Conservation (phyloP, 2,888 invertebrate genomes). For the Chloromyia formosa region DNA sequence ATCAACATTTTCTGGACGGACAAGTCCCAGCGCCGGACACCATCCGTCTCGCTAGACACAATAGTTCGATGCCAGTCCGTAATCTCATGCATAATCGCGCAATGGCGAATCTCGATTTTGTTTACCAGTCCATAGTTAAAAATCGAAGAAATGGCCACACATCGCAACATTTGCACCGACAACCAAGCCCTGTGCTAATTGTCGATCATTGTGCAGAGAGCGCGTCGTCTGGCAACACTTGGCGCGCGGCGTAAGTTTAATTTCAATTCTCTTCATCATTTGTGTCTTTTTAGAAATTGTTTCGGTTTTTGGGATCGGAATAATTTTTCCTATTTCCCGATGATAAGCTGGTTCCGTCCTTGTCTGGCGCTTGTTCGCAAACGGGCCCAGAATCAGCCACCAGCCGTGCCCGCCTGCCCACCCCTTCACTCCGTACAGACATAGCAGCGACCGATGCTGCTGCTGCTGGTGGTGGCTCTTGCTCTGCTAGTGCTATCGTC, state of each 20-base stretch:
- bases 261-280: slow-evolving; percentile 42
- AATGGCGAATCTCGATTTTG: too few relatives aligned
- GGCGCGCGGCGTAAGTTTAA: slow-evolving; percentile 23
- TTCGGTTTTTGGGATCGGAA: slow-evolving; percentile 42
- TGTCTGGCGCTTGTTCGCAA: neutral
- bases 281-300: slow-evolving; percentile 40
- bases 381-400: neutral
- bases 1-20: too few relatives aligned
- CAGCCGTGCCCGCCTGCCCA: neutral
- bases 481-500: neutral
- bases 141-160: slow-evolving; percentile 23
- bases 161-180: neutral
- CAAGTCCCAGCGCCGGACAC: too few relatives aligned
- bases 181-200: neutral
- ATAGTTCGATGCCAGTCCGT: too few relatives aligned
- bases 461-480: neutral
- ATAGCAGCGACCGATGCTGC: neutral
- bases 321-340: slow-evolving; percentile 39
- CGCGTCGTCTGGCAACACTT: slow-evolving; percentile 32
- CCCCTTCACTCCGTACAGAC: neutral
- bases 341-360: slow-evolving; percentile 37
- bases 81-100: too few relatives aligned
- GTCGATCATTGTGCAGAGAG: neutral
- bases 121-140: neutral
- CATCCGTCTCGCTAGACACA: too few relatives aligned